phyloP scores from a whole-genome alignment of 2,797 vertebrate genomes.

The Limosa lapponica region DNA sequence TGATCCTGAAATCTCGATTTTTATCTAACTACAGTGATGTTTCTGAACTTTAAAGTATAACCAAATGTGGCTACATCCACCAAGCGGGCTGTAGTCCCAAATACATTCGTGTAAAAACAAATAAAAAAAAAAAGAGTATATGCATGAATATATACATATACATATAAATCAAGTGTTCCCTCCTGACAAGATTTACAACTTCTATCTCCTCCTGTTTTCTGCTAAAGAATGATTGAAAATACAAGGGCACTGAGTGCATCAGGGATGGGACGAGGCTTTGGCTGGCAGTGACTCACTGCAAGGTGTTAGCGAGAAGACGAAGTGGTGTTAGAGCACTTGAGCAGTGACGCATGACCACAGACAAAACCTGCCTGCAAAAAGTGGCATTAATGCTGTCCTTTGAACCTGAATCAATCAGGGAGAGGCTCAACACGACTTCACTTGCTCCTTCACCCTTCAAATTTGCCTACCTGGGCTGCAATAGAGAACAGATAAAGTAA shows the following conservation, averaged over 20 bases:
- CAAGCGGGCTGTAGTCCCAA: neutral
- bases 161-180: neutral
- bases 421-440: neutral
- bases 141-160: neutral
- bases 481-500: neutral
- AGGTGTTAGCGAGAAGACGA: neutral
- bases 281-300: neutral
- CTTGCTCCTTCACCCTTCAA: neutral
- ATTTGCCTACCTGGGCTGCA: neutral
- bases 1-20: neutral
- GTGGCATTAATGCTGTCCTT: neutral
- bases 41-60: neutral
- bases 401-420: neutral
- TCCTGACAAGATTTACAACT: neutral
- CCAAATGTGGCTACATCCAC: neutral
- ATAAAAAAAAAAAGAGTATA: neutral
- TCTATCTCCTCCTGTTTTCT: neutral
- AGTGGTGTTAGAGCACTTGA: neutral
- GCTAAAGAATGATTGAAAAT: neutral
- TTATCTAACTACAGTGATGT: neutral
- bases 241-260: neutral
- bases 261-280: neutral
- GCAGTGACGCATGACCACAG: accelerated
- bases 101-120: neutral
- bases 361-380: neutral